Conservation (phyloP, 2,113 vertebrate genomes). For the Callionymus lyra region DNA sequence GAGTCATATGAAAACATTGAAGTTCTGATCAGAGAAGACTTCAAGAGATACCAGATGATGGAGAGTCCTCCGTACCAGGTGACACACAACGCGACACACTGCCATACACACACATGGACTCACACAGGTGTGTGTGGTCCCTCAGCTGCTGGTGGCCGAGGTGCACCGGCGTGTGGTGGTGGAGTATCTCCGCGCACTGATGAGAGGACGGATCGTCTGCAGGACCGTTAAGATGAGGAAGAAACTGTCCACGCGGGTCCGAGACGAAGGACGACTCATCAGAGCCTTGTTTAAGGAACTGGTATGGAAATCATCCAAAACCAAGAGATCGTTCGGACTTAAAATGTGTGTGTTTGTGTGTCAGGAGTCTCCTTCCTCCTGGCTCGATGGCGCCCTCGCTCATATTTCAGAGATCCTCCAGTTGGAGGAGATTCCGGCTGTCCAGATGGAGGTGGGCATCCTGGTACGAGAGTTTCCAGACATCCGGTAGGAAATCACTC, state of each 20-base stretch:
- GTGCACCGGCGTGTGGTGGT: conserved; percentile 76
- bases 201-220: conserved; percentile 77
- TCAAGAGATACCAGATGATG: conserved; percentile 72
- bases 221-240: conserved; percentile 74
- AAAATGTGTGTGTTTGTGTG: background rate
- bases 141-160: conserved; percentile 72
- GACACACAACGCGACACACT: background rate
- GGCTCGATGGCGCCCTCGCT: conserved; percentile 76
- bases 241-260: conserved; percentile 71
- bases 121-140: background rate
- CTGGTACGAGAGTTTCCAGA: conserved; percentile 85
- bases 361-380: conserved; percentile 76
- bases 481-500: conserved; percentile 65
- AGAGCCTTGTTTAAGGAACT: conserved; percentile 77
- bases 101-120: background rate
- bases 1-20: conserved; percentile 81
- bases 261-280: conserved; percentile 74
- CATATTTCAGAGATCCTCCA: conserved; percentile 80
- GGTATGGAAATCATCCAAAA: no score
- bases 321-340: background rate
- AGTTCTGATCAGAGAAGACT: conserved; percentile 63
- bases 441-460: conserved; percentile 88
- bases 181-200: conserved; percentile 77
- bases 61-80: conserved; percentile 81
- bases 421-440: conserved; percentile 80